A percentile compares a stretch with the other conserved stretches of the same genome.
Evolutionary conservation across 2,797 vertebrate species (phyloP).

Genomic region (Pipistrellus pygmaeus): DNA sequence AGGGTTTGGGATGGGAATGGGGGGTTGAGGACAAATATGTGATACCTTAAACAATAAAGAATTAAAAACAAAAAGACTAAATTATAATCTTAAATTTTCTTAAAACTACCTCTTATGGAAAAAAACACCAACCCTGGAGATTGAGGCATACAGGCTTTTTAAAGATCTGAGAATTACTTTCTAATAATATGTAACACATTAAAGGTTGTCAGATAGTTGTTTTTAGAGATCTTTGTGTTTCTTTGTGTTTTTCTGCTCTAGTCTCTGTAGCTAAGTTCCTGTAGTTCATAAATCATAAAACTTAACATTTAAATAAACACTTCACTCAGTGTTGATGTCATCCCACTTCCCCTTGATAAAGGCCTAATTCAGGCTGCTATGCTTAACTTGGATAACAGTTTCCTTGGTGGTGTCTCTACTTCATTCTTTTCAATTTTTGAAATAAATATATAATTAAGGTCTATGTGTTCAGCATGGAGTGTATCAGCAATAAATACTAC

Average conservation of each 20-base stretch:
- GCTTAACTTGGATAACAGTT: background rate
- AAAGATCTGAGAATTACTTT: slow-evolving; percentile 23
- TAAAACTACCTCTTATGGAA: background rate
- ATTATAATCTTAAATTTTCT: slow-evolving; percentile 15
- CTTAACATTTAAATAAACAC: background rate
- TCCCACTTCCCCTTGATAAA: background rate
- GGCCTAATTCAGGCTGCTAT: background rate
- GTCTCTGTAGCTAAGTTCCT: background rate
- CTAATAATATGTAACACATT: background rate
- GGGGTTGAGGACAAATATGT: too few relatives aligned
- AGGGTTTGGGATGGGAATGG: too few relatives aligned
- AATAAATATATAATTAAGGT: background rate
- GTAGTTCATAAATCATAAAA: background rate
- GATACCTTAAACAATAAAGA: too few relatives aligned
- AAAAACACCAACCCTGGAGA: background rate
- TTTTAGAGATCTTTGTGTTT: slow-evolving; percentile 14
- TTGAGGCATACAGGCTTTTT: background rate
- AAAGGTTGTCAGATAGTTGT: background rate
- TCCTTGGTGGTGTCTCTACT: background rate
- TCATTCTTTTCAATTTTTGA: slow-evolving; percentile 34
- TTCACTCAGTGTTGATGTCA: background rate
- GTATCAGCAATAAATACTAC: background rate
- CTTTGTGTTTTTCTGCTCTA: slow-evolving; percentile 17
- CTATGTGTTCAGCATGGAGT: background rate
- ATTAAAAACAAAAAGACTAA: background rate